These are phyloP conservation scores for Corythoichthys intestinalis DNA, from an alignment of 2,113 vertebrate genomes.

Conservation along the genomic window DNA sequence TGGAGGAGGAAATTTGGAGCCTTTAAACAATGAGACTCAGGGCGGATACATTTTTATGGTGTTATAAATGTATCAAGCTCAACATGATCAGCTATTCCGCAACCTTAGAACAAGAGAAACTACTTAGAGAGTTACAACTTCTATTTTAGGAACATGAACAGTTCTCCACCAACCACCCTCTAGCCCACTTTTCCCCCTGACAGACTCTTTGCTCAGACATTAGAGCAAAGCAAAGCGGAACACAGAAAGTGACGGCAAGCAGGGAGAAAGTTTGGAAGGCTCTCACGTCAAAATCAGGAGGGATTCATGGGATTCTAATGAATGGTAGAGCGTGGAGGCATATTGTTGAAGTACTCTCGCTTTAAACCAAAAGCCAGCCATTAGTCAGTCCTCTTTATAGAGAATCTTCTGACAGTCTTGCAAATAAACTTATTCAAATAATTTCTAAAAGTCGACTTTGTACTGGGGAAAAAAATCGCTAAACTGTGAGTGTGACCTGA, in stretches of 20 bases:
- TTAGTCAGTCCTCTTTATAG: neutral
- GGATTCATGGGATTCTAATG: slow-evolving; percentile 13
- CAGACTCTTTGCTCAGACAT: slow-evolving; percentile 35
- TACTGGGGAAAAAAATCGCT: slow-evolving; percentile 2
- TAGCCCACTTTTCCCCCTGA: slow-evolving; percentile 20
- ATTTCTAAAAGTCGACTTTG: slow-evolving; percentile 4
- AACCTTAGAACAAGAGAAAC: slow-evolving; percentile 58
- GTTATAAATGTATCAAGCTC: slow-evolving; percentile 43
- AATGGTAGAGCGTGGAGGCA: neutral
- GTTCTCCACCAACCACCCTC: slow-evolving; percentile 13
- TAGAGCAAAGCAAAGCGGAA: slow-evolving; percentile 24
- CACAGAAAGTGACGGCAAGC: slow-evolving; percentile 14
- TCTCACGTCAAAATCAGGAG: slow-evolving; percentile 13
- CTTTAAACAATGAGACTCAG: slow-evolving; percentile 24
- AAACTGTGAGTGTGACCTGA: slow-evolving; percentile 20
- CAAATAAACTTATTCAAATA: slow-evolving; percentile 5
- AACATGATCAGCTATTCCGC: slow-evolving; percentile 50
- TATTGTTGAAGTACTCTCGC: neutral
- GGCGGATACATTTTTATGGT: slow-evolving; percentile 35
- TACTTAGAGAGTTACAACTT: slow-evolving; percentile 58
- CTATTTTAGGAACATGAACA: slow-evolving; percentile 53
- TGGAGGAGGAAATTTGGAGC: slow-evolving; percentile 13
- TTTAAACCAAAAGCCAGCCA: slow-evolving; percentile 6
- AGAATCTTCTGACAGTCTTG: neutral
- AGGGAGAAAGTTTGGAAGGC: slow-evolving; percentile 3